Conservation (phyloP, 2,113 vertebrate genomes). For the Pedetes capensis region DNA sequence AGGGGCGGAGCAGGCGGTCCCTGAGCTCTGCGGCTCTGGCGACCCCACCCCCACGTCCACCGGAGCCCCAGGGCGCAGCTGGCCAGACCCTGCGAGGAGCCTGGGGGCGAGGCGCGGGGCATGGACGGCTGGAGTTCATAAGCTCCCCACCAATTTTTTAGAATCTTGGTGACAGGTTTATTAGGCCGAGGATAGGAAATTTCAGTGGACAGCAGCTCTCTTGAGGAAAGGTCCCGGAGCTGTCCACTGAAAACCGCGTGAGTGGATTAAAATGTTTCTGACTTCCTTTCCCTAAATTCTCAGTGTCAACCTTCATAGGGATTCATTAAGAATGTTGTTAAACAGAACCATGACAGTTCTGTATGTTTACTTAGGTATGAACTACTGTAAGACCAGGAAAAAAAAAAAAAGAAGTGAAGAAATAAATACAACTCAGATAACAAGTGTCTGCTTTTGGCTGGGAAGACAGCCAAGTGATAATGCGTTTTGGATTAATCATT, state of each 20-base stretch:
- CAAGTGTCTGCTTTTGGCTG: slow-evolving; percentile 26
- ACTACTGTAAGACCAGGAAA: neutral
- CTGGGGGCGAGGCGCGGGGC: rapidly evolving
- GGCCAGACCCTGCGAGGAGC: too few species aligned
- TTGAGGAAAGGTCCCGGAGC: neutral
- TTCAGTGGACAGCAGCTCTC: neutral
- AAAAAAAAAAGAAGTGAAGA: neutral
- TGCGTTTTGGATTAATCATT: slow-evolving; percentile 41
- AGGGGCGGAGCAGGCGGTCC: neutral
- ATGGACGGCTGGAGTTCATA: neutral
- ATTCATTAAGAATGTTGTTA: neutral
- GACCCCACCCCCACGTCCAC: too few species aligned
- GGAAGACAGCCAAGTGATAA: slow-evolving; percentile 62
- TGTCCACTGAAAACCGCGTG: neutral
- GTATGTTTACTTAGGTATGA: neutral
- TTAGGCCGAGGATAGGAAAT: slow-evolving; percentile 4
- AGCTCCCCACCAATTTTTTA: neutral
- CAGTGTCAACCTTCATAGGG: too few species aligned
- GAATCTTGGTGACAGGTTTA: slow-evolving; percentile 49
- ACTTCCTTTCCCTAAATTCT: neutral
- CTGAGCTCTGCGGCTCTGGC: neutral
- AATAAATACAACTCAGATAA: slow-evolving; percentile 15
- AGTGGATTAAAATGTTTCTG: neutral
- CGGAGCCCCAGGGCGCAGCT: neutral
- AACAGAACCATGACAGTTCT: neutral